Evolutionary conservation across 2,888 invertebrate genomes (phyloP).

Genomic region (Nasonia oneida): DNA sequence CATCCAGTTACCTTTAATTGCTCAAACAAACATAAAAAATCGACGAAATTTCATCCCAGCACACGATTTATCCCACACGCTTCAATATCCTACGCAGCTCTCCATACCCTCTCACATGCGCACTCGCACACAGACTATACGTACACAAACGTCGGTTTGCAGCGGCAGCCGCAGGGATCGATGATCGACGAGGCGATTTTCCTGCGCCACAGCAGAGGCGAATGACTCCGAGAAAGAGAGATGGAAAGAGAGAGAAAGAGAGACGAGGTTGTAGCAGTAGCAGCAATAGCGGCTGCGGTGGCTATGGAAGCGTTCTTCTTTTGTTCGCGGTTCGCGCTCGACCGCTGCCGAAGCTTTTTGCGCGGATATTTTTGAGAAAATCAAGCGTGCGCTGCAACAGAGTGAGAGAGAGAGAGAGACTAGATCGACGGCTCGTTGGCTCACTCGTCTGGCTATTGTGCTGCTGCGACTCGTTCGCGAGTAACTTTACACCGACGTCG

Average conservation of each 20-base stretch:
- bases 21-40: not conserved
- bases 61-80: not conserved
- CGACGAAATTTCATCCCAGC: not conserved
- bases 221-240: conserved; percentile 15
- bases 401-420: not conserved
- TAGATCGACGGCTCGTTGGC: not conserved
- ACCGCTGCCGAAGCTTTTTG: conserved; percentile 12
- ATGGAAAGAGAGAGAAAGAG: not conserved
- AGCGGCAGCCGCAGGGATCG: conserved; percentile 22
- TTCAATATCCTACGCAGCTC: not conserved
- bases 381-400: not conserved
- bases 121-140: not conserved
- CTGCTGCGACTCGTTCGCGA: not conserved
- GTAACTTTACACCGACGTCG: conserved; percentile 19
- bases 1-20: not conserved
- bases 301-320: conserved; percentile 21
- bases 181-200: conserved; percentile 48
- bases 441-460: not conserved
- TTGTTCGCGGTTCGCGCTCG: conserved; percentile 19
- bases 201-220: not conserved
- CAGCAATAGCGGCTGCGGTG: not conserved
- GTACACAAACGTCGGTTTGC: not conserved
- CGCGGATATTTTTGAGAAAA: conserved; percentile 40
- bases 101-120: not conserved
- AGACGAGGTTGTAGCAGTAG: not conserved